phyloP scores from a whole-genome alignment of 2,113 vertebrate genomes.

The Nymphicus hollandicus region DNA sequence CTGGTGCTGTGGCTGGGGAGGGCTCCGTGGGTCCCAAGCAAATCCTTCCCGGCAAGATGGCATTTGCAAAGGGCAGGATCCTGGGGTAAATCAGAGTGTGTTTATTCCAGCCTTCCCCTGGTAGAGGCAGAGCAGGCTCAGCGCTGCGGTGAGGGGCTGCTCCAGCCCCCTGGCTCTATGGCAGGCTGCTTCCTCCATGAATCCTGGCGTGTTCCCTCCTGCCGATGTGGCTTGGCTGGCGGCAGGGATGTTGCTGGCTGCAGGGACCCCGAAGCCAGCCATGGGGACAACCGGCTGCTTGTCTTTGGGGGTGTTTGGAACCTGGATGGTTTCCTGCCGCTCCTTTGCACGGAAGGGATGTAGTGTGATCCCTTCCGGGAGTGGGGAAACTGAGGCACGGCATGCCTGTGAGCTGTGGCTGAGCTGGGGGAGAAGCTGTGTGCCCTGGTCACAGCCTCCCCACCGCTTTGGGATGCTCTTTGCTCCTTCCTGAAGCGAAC shows the following conservation, averaged over 20 bases:
- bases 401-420: not conserved
- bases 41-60: not conserved
- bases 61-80: not conserved
- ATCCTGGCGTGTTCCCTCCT: not conserved
- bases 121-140: not conserved
- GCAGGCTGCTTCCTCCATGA: not conserved
- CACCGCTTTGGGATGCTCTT: rapidly evolving
- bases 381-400: not conserved
- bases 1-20: not conserved
- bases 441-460: not conserved
- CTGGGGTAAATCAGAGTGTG: not conserved
- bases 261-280: rapidly evolving
- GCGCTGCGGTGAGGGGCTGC: not conserved
- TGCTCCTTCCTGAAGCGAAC: not conserved
- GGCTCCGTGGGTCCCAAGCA: not conserved
- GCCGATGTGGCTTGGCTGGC: rapidly evolving
- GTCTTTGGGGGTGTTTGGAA: not conserved
- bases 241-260: not conserved
- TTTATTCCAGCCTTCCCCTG: not conserved
- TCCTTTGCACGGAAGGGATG: rapidly evolving
- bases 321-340: not conserved
- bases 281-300: not conserved
- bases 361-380: rapidly evolving
- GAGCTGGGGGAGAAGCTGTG: not conserved
- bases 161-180: rapidly evolving